Evolutionary conservation across 2,113 vertebrate genomes (phyloP), one percentile per base, ranked within the genome.

Genomic region (Pachyramphus minor): DNA sequence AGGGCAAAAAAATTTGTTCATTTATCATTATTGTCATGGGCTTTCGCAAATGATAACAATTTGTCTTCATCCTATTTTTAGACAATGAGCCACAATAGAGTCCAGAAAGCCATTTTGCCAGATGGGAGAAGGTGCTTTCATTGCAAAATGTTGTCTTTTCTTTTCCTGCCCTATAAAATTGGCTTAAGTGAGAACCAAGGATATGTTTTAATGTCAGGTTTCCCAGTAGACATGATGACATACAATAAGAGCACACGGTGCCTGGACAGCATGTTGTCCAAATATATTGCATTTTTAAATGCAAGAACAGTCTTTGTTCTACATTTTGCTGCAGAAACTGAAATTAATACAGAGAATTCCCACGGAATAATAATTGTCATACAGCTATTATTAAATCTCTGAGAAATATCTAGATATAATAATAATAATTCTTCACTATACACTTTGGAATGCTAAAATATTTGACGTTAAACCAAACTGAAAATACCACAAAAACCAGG

Each of bases 21-120:
- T 99, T 99, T 99, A 99, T 99, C 99, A 99, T 99, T 99, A 99
- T 99, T 99, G 99, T 99, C 99, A 99, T 99, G 99, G 99, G 99
- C 99, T 99, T 99, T 99, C 98, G 99, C 99, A 99, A 99, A 99
- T 99, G 99, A 99, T 99, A 99, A 99, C 99, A 99, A 99, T 99
- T 99, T 99, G 99, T 99, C 99, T 99, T 99, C 99, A 99, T 99
- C 98, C 99, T 99, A 99, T 99, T 99, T 99, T 99, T 99, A 99
- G 99, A 99, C 99, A 99, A 99, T 99, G 99, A 99, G 99, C 98
- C 99, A 99, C 99, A 99, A 99, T 98, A 98, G 98, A 98, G 98
- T 98, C 98, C 98, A 98, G 98, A 99, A 98, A 98, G 98, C 98
- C 99, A 99, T 99, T 99, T 98, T 98, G 98, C 99, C 99, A 99